phyloP scores from a whole-genome alignment of 2,113 vertebrate genomes.

The Artemisiospiza belli region DNA sequence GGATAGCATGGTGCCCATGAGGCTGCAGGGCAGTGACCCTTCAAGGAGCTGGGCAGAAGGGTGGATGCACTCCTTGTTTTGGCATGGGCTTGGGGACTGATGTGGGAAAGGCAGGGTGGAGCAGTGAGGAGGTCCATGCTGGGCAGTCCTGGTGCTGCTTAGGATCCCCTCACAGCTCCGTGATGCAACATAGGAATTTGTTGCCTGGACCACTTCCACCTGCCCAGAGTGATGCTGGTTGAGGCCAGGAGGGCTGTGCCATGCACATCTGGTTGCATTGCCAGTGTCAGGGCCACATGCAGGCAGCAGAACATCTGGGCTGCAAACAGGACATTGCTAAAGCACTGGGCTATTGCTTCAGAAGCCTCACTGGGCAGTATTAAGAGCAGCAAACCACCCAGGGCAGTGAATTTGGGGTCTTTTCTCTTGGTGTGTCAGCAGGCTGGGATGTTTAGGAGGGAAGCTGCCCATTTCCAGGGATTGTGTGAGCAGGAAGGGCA shows the following conservation, averaged over 20 bases:
- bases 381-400: background rate
- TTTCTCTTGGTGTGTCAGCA: slow-evolving; percentile 14
- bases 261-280: accelerated
- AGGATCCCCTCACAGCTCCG: background rate
- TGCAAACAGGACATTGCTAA: background rate
- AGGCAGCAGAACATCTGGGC: background rate
- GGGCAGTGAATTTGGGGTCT: slow-evolving; percentile 27
- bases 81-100: accelerated
- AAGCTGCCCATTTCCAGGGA: slow-evolving; percentile 74
- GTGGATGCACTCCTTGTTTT: background rate
- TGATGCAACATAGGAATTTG: accelerated
- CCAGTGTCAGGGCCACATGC: background rate
- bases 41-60: background rate
- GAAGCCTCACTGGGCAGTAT: background rate
- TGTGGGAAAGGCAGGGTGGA: background rate
- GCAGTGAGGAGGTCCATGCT: background rate
- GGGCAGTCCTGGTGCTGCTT: background rate
- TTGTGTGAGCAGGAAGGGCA: slow-evolving; percentile 68
- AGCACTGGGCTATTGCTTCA: background rate
- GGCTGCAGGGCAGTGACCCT: background rate
- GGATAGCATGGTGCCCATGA: background rate
- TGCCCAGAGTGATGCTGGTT: background rate
- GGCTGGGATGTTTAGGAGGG: slow-evolving; percentile 50
- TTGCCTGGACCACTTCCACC: accelerated
- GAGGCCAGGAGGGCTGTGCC: background rate